These are phyloP conservation scores for Ornithorhynchus anatinus DNA, from an alignment of 2,113 vertebrate species.

Conservation along the genomic window DNA sequence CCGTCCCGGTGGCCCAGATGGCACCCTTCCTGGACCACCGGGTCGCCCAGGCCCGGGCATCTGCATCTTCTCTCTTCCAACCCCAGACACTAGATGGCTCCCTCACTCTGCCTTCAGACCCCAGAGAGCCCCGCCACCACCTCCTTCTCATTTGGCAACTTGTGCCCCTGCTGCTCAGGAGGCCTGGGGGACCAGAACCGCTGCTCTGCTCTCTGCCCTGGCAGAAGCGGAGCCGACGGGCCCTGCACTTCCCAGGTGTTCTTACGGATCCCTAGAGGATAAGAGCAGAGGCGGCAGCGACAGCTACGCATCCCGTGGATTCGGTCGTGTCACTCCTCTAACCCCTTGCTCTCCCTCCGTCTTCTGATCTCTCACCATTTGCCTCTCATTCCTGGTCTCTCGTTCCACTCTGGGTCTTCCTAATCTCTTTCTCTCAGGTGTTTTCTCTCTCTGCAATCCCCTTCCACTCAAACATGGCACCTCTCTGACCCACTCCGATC, in stretches of 20 bases:
- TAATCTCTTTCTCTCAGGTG: too few species aligned
- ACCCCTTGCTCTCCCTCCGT: neutral
- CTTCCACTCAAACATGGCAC: neutral
- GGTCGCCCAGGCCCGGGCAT: neutral
- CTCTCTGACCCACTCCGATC: neutral
- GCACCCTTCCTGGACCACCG: neutral
- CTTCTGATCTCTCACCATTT: accelerated
- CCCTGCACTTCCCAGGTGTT: too few species aligned
- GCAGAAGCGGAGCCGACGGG: accelerated
- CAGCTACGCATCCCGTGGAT: too few species aligned
- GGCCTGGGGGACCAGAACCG: neutral
- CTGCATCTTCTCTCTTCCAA: neutral
- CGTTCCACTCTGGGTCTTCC: accelerated
- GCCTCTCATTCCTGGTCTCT: neutral
- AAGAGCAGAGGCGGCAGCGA: too few species aligned
- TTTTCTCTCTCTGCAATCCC: neutral
- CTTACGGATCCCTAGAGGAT: too few species aligned
- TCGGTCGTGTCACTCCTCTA: neutral
- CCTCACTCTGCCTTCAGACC: constrained; percentile 38
- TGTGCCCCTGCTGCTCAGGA: neutral
- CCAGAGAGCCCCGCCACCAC: neutral
- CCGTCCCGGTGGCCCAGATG: neutral
- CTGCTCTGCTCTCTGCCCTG: accelerated
- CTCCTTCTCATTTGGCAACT: neutral
- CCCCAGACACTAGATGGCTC: constrained; percentile 57